Percentiles rank a stretch among this genome's conserved stretches.
Conservation (phyloP, 2,888 invertebrate species). For the Callosobruchus maculatus region DNA sequence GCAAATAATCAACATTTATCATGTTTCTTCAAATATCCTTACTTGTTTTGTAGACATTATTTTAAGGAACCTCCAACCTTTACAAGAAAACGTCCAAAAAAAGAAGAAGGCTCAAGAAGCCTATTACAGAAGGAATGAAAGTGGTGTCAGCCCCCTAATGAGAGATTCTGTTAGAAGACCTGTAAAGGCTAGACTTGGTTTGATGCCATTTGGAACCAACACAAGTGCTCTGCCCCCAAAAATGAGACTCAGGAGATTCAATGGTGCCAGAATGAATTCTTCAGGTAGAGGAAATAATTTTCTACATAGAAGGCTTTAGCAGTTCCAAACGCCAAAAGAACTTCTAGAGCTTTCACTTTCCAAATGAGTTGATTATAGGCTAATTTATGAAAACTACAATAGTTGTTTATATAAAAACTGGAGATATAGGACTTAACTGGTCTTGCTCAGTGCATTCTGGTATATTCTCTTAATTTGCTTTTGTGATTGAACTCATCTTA, state of each 20-base stretch:
- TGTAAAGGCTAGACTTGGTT: slow-evolving; percentile 30
- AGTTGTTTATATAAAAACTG: too few species aligned
- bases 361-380: too few species aligned
- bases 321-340: too few species aligned
- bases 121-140: slow-evolving; percentile 25
- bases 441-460: too few species aligned
- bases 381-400: too few species aligned
- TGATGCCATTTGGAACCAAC: slow-evolving; percentile 17
- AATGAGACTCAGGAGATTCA: slow-evolving; percentile 10
- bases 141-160: slow-evolving; percentile 22
- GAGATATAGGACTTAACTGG: too few species aligned
- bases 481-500: too few species aligned
- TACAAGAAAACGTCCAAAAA: slow-evolving; percentile 22
- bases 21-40: neutral
- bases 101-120: slow-evolving; percentile 29
- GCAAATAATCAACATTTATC: neutral
- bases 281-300: neutral
- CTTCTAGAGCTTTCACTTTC: too few species aligned
- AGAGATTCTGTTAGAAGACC: slow-evolving; percentile 19
- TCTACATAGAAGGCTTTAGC: too few species aligned
- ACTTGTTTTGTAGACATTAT: slow-evolving; percentile 14
- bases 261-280: slow-evolving; percentile 4
- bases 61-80: slow-evolving; percentile 24
- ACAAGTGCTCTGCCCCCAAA: slow-evolving; percentile 23
- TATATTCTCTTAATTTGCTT: too few species aligned